phyloP scores from a whole-genome alignment of 23 tunicate genomes.

The Styela clava region DNA sequence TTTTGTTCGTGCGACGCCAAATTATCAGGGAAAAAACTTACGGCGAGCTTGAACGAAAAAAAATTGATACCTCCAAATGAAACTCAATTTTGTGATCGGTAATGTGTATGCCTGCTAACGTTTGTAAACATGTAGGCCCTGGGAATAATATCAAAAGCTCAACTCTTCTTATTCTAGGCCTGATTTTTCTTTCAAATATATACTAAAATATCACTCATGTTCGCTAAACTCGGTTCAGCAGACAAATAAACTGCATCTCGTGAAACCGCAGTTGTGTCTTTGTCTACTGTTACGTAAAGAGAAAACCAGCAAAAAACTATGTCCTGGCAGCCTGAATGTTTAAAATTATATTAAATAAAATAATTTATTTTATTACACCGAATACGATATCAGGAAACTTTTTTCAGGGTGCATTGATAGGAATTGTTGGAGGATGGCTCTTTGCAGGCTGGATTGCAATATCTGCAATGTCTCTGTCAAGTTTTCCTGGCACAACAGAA shows the following conservation, averaged over 20 bases:
- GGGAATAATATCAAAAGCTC: too few relatives aligned
- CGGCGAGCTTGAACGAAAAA: background rate
- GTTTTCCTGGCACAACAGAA: background rate
- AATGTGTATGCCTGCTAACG: too few relatives aligned
- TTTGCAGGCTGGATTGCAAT: constrained; percentile 3
- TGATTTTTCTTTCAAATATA: too few relatives aligned
- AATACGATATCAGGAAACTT: background rate
- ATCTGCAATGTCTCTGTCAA: background rate
- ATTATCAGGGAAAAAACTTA: background rate
- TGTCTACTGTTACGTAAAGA: background rate
- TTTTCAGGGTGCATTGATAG: constrained; percentile 7
- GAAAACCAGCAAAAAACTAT: background rate
- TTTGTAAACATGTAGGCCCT: too few relatives aligned
- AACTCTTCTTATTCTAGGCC: too few relatives aligned
- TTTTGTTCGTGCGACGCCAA: too few relatives aligned
- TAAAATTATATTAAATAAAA: too few relatives aligned
- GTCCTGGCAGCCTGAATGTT: background rate
- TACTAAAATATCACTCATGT: too few relatives aligned
- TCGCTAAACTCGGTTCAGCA: too few relatives aligned
- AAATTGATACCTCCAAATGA: background rate
- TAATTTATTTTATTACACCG: background rate
- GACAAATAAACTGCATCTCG: background rate
- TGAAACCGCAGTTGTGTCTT: too few relatives aligned
- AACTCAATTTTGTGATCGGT: too few relatives aligned
- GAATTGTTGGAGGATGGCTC: constrained; percentile 4